A percentile compares a stretch with the other conserved stretches of the same genome.
Conservation (phyloP, 2,113 vertebrate species). For the cattle (Bos taurus) region ARS-UCD2.0 NC_037332.1:44016001-44016500, state of each 20-base stretch:
- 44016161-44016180: neutral
- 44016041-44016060: neutral
- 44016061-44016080: neutral
- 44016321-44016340: neutral
- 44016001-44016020: neutral
- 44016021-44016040: neutral
- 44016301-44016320: neutral
- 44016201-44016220: neutral
- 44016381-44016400: neutral
- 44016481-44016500: neutral
- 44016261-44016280: neutral
- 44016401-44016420: neutral
- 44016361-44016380: neutral
- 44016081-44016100: neutral
- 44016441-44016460: neutral
- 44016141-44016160: neutral
- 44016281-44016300: neutral
- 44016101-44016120: neutral
- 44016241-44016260: neutral
- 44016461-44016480: neutral
- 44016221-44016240: neutral
- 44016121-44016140: neutral
- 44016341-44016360: neutral
- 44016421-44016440: neutral
- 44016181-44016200: neutral